Conservation (phyloP, 2,888 invertebrate species). For the Limnephilus marmoratus region DNA sequence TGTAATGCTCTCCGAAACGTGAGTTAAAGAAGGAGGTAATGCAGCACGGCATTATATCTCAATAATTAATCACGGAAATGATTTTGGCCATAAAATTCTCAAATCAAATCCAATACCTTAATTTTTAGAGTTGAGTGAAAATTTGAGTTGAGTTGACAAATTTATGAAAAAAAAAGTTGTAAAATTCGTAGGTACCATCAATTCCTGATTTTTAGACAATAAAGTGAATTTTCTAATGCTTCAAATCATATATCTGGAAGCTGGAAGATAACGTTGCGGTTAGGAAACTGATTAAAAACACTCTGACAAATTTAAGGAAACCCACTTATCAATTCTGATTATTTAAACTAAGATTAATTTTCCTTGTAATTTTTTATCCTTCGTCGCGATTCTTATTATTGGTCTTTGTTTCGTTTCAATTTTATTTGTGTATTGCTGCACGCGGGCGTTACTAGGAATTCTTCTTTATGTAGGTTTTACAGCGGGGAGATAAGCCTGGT, state of each 20-base stretch:
- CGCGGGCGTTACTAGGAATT: conserved; percentile 14
- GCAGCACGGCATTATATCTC: no score
- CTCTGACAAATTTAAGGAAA: not conserved
- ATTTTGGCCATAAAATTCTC: no score
- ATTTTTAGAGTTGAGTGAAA: no score
- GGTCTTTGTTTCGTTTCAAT: not conserved
- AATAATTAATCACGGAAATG: no score
- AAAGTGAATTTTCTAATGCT: no score
- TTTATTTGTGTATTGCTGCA: not conserved
- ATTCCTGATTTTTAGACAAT: no score
- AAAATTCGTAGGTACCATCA: not conserved
- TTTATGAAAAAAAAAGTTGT: not conserved
- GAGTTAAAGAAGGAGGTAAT: no score
- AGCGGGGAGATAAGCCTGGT: not conserved
- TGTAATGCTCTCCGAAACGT: no score
- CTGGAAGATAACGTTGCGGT: no score
- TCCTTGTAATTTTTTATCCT: not conserved
- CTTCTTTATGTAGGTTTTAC: conserved; percentile 4
- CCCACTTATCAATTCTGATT: not conserved
- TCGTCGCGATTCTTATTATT: not conserved
- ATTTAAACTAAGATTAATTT: not conserved
- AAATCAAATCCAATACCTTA: no score
- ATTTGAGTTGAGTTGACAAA: no score
- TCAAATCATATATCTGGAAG: no score
- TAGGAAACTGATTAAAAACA: not conserved